Conservation (phyloP, 2,888 invertebrate species). For the Caenorhabditis virilis region DNA sequence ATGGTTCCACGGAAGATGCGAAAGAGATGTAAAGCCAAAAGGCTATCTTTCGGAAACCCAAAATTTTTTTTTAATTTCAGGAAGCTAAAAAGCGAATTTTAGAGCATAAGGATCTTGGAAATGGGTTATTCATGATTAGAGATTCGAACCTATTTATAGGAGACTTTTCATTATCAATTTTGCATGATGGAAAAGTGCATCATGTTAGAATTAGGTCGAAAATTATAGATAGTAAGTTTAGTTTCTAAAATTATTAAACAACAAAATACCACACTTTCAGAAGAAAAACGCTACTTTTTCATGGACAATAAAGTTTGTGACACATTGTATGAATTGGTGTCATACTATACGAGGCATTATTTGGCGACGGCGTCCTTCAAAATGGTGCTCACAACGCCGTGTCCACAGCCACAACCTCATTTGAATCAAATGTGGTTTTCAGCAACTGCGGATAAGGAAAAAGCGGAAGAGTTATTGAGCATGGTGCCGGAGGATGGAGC, state of each 20-base stretch:
- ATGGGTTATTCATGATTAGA: constrained; percentile 92
- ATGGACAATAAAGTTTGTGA: constrained; percentile 65
- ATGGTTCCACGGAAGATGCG: constrained; percentile 68
- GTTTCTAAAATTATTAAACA: constrained; percentile 32
- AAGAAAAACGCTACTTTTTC: constrained; percentile 67
- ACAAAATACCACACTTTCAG: constrained; percentile 23
- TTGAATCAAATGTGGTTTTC: constrained; percentile 66
- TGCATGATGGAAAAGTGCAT: constrained; percentile 71
- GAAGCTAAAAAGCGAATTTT: constrained; percentile 57
- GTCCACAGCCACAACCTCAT: constrained; percentile 68
- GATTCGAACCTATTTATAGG: constrained; percentile 86
- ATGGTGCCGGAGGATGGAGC: constrained; percentile 83
- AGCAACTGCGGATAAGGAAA: constrained; percentile 59
- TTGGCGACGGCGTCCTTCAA: constrained; percentile 54
- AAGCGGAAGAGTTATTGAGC: constrained; percentile 79
- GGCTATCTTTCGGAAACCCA: neutral
- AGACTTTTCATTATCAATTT: constrained; percentile 90
- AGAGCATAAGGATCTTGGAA: constrained; percentile 73
- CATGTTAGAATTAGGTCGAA: constrained; percentile 65
- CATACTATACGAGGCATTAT: constrained; percentile 61
- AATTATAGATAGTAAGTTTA: constrained; percentile 55
- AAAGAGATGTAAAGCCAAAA: constrained; percentile 43
- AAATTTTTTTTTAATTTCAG: constrained; percentile 13
- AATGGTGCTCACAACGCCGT: constrained; percentile 58
- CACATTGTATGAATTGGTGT: constrained; percentile 68